These are phyloP conservation scores for Orchesella flavescens DNA, from an alignment of 2,888 invertebrate genomes.

Conservation along the genomic window DNA sequence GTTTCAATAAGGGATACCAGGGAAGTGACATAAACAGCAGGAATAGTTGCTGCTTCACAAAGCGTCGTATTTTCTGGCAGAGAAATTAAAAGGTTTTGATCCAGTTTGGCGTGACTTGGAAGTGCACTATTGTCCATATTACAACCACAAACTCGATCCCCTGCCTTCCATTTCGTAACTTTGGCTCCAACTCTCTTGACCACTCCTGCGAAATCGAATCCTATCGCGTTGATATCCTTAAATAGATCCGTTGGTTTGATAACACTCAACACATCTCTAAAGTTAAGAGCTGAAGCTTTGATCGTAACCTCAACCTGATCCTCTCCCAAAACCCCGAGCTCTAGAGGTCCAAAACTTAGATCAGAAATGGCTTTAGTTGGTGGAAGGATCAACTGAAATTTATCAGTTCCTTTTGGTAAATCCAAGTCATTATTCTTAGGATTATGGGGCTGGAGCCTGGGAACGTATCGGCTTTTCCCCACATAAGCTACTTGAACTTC, in stretches of 20 bases:
- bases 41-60: constrained; percentile 55
- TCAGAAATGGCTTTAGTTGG: constrained; percentile 24
- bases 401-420: too few relatives aligned
- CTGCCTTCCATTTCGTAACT: constrained; percentile 18
- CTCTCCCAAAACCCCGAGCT: background rate
- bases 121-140: constrained; percentile 29
- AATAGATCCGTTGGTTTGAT: too few relatives aligned
- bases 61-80: too few relatives aligned
- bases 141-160: constrained; percentile 43
- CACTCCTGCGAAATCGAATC: constrained; percentile 47
- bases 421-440: too few relatives aligned
- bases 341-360: constrained; percentile 10
- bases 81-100: constrained; percentile 14
- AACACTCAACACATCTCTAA: too few relatives aligned
- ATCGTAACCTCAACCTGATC: constrained; percentile 27
- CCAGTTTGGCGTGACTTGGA: constrained; percentile 23
- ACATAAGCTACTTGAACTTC: background rate
- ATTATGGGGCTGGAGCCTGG: background rate
- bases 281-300: constrained; percentile 29
- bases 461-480: background rate
- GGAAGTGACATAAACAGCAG: constrained; percentile 47
- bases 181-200: too few relatives aligned
- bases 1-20: constrained; percentile 37
- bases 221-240: constrained; percentile 27
- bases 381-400: constrained; percentile 31